Evolutionary conservation across 2,888 invertebrate species (phyloP), one percentile per base, ranked within the genome.

Genomic region (Amphimallon solstitiale): DNA sequence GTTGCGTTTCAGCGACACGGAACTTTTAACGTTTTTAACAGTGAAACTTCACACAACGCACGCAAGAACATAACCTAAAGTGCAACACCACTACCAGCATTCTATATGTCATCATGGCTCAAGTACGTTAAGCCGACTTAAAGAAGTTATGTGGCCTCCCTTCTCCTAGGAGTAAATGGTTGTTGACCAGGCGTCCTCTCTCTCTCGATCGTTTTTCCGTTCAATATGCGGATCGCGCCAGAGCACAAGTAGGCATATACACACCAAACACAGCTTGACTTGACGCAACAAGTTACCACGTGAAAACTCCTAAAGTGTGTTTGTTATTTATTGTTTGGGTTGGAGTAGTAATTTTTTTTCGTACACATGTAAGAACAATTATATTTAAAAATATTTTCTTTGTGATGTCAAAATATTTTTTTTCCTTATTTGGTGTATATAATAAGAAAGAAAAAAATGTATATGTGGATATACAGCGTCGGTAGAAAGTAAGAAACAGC

Each of bases 111-210:
- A 43, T 43, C 54, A 63, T 52, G 51, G 45, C 54, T 63, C 40
- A 56, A 54, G 43, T 52, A 52, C 52, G 63, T 72, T 71, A 71
- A 74, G 72, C 74, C 71, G 70, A 71, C 74, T 75, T 74, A 75
- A 75, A 75, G 61, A 75, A 73, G 71, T 71, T 72, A 64, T 69
- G 64, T 63, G 65, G 71, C 71, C 72, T 72, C 71, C 73, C 74
- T 71, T 73, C 69, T 65, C 49, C 45, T 63, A 43, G 23, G 35
- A 40, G 49, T 54, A 63, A 63, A 63, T 54, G 63, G 63, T 54
- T 63, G 63, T 63, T 52, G 40, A 63, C 63, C 63, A 63, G 52
- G n/a, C n/a, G n/a, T n/a, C n/a, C n/a, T n/a, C 54, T 14, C 45
- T 63, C 35, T 56, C 56, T 56, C 56, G 56, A 23, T 56, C 56